Conservation (phyloP, 2,113 vertebrate species). For the Hydropotes inermis region DNA sequence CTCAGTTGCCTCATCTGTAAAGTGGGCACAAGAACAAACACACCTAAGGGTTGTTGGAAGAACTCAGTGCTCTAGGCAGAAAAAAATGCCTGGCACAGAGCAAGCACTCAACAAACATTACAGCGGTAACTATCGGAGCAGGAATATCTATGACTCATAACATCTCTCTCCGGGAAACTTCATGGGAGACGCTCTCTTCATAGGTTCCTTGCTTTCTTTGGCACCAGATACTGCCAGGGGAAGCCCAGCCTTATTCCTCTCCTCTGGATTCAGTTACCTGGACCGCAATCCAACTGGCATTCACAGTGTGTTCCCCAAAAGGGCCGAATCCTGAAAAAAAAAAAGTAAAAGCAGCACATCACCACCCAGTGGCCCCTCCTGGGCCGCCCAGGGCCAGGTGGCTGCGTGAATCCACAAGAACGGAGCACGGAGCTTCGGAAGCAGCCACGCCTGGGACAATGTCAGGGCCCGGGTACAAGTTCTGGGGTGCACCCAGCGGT, state of each 20-base stretch:
- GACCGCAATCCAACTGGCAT: conserved; percentile 87
- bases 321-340: conserved; percentile 83
- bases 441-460: neutral
- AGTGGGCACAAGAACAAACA: neutral
- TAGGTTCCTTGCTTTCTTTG: neutral
- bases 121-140: neutral
- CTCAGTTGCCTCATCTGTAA: neutral
- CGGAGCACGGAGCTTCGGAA: neutral
- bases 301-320: conserved; percentile 85
- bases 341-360: neutral
- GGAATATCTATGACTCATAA: rapidly evolving
- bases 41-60: neutral
- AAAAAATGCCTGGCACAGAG: neutral
- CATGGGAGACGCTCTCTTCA: neutral
- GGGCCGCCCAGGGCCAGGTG: neutral
- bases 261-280: conserved; percentile 78
- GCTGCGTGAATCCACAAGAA: neutral
- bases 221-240: neutral
- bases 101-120: rapidly evolving
- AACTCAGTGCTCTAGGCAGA: neutral
- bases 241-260: neutral
- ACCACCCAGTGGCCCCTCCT: neutral
- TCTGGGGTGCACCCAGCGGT: neutral
- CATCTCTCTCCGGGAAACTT: neutral
- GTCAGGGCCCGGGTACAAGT: neutral